Evolutionary conservation across 1,140 invertebrate species (phyloP).

Genomic region (Cylas formicarius): DNA sequence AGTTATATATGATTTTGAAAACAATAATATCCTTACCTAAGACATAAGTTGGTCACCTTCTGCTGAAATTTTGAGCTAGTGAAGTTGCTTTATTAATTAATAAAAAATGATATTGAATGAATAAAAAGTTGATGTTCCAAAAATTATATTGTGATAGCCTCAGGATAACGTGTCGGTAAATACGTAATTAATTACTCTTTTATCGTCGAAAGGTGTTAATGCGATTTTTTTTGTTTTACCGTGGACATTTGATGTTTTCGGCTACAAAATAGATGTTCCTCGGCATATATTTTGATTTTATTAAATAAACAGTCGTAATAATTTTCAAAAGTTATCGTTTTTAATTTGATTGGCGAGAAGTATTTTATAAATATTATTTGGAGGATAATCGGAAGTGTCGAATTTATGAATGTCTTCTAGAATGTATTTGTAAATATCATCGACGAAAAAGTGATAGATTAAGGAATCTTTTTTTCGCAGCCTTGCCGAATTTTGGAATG

Average conservation of each 20-base stretch:
- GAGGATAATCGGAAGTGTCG: constrained; percentile 33
- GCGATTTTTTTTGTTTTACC: constrained; percentile 26
- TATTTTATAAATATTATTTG: constrained; percentile 28
- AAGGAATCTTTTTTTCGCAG: constrained; percentile 29
- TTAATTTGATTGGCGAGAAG: too few species aligned
- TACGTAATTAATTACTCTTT: constrained; percentile 10
- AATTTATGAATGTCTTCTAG: constrained; percentile 23
- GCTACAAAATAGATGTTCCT: constrained; percentile 12
- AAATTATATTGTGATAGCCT: too few species aligned
- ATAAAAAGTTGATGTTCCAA: too few species aligned
- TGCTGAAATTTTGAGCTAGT: too few species aligned
- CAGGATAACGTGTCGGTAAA: constrained; percentile 13
- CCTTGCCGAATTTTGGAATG: constrained; percentile 13
- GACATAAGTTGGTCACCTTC: too few species aligned
- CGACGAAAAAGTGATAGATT: constrained; percentile 24
- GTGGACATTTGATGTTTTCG: constrained; percentile 23
- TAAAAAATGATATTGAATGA: too few species aligned
- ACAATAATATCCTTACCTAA: too few species aligned
- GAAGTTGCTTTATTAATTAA: too few species aligned
- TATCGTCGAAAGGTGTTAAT: constrained; percentile 21
- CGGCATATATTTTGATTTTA: too few species aligned
- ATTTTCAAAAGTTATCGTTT: constrained; percentile 27
- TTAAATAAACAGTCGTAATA: constrained; percentile 24
- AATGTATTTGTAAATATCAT: constrained; percentile 26
- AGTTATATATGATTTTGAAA: too few species aligned